Evolutionary conservation across 1,140 invertebrate species (phyloP), one percentile per base, ranked within the genome.

Genomic region (Aphaenogaster floridana): DNA sequence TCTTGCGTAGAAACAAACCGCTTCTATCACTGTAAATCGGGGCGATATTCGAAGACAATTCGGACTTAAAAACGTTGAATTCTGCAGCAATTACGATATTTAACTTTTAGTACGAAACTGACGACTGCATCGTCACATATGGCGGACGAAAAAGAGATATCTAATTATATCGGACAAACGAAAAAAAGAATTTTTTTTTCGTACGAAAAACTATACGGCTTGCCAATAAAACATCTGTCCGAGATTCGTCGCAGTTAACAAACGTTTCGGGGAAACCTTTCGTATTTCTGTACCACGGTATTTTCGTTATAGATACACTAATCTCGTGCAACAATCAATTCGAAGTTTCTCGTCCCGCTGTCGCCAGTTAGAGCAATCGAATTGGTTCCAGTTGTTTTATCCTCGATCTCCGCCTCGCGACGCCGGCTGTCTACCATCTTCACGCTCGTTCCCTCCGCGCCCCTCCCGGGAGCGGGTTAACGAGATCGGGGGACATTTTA

Each of bases 401-500:
- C 21, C 80, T 50, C 69, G 69, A 83, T 61, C 45, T 83, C 4
- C 54, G 17, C 52, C 11, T 80, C 77, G 42, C 39, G 66, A 59
- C 21, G 17, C n/a, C 52, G 21, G 68, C 36, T 17, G 52, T 72
- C 79, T 72, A 7, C 52, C 36, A 57, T 71, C 42, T 76, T 50
- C 68, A 64, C 64, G 13, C 45, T 50, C 54, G 21, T 76, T 36
- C 50, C 21, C 28, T 11, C 42, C 66, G 8, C 42, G 57, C 11
- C 36, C 21, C 50, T 48, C 39, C 13, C 48, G 15, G 9, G 78
- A 88, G 48, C 84, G 88, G 89, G 89, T 92, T 94, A 93, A 94
- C 92, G 92, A 93, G 92, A 94, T 94, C 92, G 90, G 83, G 71
- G 86, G 92, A 92, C 90, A 91, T 94, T 94, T 93, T 94, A 94